Evolutionary conservation across 2,113 vertebrate species (phyloP), one percentile per base, ranked within the genome.

Genomic region (Perognathus longimembris): DNA sequence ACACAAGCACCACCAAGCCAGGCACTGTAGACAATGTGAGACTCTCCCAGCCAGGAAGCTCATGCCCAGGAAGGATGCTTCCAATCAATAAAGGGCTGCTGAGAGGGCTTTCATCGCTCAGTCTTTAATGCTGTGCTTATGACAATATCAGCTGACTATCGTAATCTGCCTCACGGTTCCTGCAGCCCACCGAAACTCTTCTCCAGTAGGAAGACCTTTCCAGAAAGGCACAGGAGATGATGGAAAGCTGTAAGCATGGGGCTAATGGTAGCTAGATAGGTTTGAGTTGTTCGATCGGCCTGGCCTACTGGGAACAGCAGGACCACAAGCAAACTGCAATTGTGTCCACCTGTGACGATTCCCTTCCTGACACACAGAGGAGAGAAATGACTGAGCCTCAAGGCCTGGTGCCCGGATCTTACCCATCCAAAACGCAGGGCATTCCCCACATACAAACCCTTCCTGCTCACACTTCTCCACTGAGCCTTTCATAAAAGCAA

Each of bases 401-500:
- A 45, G 45, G 11, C 6, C 6, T 45, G 45, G 11, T 54, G 50
- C 50, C 30, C 0, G 57, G 15, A 42, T 22, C 0, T 0, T 6
- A 10, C 45, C 50, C 66, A 32, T 42, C 50, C 14, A 28, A 42
- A 24, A 50, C 67, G 59, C 69, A 32, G 42, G 74, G 78, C 36
- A 36, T 63, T 85, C 63, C 32, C 42, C 6, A 78, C 40, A 64
- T 54, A 86, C 81, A 26, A 3, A 18, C 12, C 42, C 57, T n/a
- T 82, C 38, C 30, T 5, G 1, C 61, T 66, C 63, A 28, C 40
- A 22, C 24, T 8, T 32, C 71, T 40, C 67, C 26, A 42, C 63
- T 32, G 45, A 89, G 70, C 67, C 69, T 69, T 85, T 64, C 75
- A 64, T 57, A 61, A 90, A 93, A 85, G 82, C 88, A 61, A 32